A percentile compares a stretch with the other conserved stretches of the same genome.
Conservation (phyloP, 2,797 vertebrate species). For the Galaxias olidus region DNA sequence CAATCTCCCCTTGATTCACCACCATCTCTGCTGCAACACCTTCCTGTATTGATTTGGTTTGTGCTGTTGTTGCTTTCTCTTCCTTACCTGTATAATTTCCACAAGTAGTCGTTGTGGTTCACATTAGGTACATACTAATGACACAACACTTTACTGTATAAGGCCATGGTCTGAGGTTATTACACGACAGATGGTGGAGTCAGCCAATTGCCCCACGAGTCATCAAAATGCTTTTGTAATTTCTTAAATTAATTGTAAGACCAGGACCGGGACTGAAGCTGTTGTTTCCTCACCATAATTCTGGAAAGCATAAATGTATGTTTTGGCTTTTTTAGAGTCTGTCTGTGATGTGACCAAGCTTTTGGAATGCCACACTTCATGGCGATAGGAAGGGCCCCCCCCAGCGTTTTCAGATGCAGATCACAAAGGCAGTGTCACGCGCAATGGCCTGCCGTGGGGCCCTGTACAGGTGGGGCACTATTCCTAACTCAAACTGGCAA, state of each 20-base stretch:
- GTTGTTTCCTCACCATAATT: constrained; percentile 35
- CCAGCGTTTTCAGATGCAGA: constrained; percentile 28
- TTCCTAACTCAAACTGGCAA: constrained; percentile 21
- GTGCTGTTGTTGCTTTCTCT: constrained; percentile 34
- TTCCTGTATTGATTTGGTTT: constrained; percentile 50
- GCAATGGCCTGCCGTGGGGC: constrained; percentile 30
- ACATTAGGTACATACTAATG: constrained; percentile 1
- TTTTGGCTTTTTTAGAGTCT: constrained; percentile 17
- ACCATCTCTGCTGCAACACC: constrained; percentile 19
- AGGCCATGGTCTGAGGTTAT: constrained; percentile 18
- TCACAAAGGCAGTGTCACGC: constrained; percentile 16
- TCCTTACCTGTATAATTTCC: neutral
- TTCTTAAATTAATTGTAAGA: neutral
- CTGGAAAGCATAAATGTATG: constrained; percentile 17
- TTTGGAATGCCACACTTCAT: neutral
- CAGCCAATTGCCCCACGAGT: constrained; percentile 19
- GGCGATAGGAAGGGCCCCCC: constrained; percentile 31
- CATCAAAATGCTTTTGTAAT: constrained; percentile 11
- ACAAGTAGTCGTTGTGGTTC: no score
- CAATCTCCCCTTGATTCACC: neutral
- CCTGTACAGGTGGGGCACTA: constrained; percentile 43
- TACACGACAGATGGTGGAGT: constrained; percentile 33
- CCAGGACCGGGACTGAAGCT: neutral
- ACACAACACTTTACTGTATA: neutral
- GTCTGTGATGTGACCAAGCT: constrained; percentile 20